Conservation (phyloP, 2,797 vertebrate species). For the Tapirus indicus region DNA sequence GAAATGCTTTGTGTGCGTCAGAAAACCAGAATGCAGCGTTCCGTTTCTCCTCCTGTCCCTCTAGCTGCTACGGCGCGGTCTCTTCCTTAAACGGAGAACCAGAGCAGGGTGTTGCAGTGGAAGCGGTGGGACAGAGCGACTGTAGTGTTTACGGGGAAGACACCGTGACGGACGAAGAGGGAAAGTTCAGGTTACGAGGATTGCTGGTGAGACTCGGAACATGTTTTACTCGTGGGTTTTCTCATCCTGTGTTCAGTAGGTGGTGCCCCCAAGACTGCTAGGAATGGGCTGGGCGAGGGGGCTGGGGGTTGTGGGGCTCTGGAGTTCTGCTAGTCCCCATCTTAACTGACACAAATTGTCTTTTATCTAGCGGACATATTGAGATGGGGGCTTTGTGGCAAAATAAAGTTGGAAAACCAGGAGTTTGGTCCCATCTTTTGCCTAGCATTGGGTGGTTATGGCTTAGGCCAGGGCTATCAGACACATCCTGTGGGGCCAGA, state of each 20-base stretch:
- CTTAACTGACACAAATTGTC: neutral
- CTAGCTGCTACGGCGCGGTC: constrained; percentile 96
- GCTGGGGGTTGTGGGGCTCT: neutral
- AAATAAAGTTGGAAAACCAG: neutral
- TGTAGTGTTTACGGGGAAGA: constrained; percentile 98
- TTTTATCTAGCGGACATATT: neutral
- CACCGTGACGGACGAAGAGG: constrained; percentile 97
- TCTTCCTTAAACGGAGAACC: constrained; percentile 97
- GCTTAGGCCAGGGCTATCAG: neutral
- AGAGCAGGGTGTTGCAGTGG: constrained; percentile 96
- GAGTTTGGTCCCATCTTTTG: neutral
- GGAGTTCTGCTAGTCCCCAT: neutral
- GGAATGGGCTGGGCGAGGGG: neutral
- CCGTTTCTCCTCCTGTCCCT: neutral
- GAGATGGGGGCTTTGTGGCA: neutral
- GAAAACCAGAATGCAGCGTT: fast-evolving
- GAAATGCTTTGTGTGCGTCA: neutral
- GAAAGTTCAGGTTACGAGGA: constrained; percentile 96
- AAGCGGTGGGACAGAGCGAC: constrained; percentile 95
- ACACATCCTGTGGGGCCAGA: neutral
- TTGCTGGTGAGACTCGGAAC: constrained; percentile 92
- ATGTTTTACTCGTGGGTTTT: neutral
- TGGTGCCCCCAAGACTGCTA: neutral
- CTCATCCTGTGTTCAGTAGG: too few relatives aligned
- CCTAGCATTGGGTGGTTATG: neutral